Evolutionary conservation across 2,113 vertebrate genomes (phyloP), one percentile per base, ranked within the genome.

Genomic region (Ginglymostoma cirratum): DNA sequence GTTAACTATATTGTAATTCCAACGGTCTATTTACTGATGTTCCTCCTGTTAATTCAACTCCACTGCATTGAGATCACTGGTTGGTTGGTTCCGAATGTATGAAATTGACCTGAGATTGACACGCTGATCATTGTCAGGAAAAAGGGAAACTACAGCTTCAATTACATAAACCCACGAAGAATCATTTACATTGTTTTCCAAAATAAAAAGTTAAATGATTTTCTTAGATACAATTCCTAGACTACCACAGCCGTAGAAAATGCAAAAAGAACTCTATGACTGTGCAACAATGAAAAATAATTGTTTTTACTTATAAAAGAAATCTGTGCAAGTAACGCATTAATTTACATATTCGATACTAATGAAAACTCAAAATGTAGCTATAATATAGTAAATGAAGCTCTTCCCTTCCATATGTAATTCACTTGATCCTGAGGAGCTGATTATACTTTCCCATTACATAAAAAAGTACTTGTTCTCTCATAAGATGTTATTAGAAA

Each of bases 71-170:
- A 70, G 42, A 95, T 66, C 61, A 30, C 67, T 94, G 65, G 92
- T 94, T 94, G 65, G 65, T 72, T 95, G 38, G 23, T 72, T 95
- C 67, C 42, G 67, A 72, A 95, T 48, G 67, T 95, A 95, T 70
- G 66, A 45, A 95, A 70, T 95, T 95, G 93, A 70, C 93, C 93
- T 72, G 67, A 70, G 24, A 95, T 95, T 95, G 38, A 95, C 66
- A 95, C 55, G 66, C 66, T 72, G 65, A 95, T 95, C 61, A 70
- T 69, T 70, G 48, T 27, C 38, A 70, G 93, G 66, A 72, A 72
- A 89, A 93, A 19, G 89, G 21, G 89, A 65, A 66, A 93, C 89
- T 66, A 23, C n/a, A 93, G 61, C n/a, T 93, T 93, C 89, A 93
- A 65, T 38, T 66, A 19, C n/a, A 66, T 90, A 90, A 90, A 61